Conservation (phyloP, 2,797 vertebrate species). For the Buceros bicornis region DNA sequence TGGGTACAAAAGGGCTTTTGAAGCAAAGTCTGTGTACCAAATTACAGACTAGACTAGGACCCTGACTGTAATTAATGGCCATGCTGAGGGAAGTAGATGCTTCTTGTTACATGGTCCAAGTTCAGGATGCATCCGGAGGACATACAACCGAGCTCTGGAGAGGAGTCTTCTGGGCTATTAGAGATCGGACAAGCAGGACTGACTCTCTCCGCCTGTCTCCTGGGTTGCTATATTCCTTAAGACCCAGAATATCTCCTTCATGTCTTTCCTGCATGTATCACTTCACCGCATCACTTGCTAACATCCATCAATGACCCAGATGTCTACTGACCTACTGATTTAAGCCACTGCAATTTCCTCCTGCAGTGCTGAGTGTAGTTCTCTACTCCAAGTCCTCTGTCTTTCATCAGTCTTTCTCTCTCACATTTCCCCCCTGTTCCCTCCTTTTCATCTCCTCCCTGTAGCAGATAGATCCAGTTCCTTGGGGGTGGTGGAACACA, state of each 20-base stretch:
- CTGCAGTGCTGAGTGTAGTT: not conserved
- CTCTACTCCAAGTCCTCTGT: not conserved
- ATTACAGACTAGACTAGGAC: not conserved
- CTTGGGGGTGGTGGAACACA: not conserved
- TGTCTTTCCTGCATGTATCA: not conserved
- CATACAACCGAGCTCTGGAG: not conserved
- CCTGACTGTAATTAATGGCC: not conserved
- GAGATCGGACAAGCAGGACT: not conserved
- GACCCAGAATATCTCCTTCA: not conserved
- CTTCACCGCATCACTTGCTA: not conserved
- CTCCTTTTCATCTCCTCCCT: not conserved
- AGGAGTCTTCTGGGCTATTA: not conserved
- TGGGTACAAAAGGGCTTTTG: slow-evolving; percentile 34
- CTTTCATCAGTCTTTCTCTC: not conserved
- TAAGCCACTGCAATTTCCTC: slow-evolving; percentile 5
- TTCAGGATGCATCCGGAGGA: not conserved
- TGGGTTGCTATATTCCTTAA: not conserved
- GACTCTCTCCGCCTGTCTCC: not conserved
- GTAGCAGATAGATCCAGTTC: not conserved
- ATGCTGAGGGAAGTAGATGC: not conserved
- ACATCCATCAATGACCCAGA: not conserved
- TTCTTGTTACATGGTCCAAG: not conserved
- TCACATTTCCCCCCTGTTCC: not conserved
- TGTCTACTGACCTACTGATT: not conserved
- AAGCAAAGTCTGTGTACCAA: not conserved